Evolutionary conservation across 2,113 vertebrate species (phyloP).

Genomic region (Anhinga anhinga): DNA sequence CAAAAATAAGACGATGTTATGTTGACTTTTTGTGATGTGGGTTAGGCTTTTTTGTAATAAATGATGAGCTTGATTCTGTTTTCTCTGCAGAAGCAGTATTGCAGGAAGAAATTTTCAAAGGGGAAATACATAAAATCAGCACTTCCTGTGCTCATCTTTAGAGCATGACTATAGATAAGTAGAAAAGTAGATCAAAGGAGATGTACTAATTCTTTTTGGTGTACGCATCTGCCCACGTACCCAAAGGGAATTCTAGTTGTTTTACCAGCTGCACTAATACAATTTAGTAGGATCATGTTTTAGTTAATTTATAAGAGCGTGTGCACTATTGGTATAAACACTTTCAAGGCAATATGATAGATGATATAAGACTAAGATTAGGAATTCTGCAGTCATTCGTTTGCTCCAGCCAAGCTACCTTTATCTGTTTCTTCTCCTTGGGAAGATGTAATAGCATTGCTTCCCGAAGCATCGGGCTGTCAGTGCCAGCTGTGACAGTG

Average conservation of each 20-base stretch:
- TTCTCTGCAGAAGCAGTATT: background rate
- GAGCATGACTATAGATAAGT: background rate
- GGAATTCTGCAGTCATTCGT: background rate
- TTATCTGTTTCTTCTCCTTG: background rate
- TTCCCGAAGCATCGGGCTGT: background rate
- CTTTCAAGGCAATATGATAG: background rate
- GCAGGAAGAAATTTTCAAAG: background rate
- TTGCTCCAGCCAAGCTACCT: background rate
- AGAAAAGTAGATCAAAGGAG: conserved; percentile 23
- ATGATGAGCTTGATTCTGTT: background rate
- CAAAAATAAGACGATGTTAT: background rate
- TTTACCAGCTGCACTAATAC: background rate
- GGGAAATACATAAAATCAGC: background rate
- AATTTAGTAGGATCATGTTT: background rate
- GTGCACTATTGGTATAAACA: background rate
- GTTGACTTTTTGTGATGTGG: background rate
- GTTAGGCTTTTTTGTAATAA: background rate
- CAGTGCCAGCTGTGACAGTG: conserved; percentile 5
- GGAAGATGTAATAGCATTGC: background rate
- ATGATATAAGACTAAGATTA: background rate
- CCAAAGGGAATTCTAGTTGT: background rate
- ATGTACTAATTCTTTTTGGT: background rate
- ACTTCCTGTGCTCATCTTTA: background rate
- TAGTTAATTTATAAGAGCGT: background rate
- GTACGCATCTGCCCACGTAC: fast-evolving